phyloP scores from a whole-genome alignment of 2,888 invertebrate species.

The Eueremaeus valkanovi region DNA sequence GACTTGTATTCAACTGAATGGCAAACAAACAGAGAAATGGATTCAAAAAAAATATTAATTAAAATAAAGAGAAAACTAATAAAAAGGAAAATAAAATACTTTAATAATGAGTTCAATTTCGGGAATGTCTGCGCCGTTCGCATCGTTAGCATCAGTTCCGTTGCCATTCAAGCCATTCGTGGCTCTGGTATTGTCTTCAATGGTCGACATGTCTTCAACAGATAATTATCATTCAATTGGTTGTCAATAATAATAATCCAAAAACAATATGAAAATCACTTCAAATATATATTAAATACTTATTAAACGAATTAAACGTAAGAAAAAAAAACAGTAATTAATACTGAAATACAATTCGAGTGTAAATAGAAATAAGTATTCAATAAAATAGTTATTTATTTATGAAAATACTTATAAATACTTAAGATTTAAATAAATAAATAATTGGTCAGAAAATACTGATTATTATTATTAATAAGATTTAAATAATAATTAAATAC shows the following conservation, averaged over 20 bases:
- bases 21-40: too few relatives aligned
- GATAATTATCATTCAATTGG: background rate
- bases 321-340: background rate
- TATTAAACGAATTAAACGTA: too few relatives aligned
- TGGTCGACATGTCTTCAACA: background rate
- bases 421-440: background rate
- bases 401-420: background rate
- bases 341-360: background rate
- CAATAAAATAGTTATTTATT: background rate
- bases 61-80: too few relatives aligned
- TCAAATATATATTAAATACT: too few relatives aligned
- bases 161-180: constrained; percentile 8
- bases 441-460: too few relatives aligned
- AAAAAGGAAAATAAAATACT: constrained; percentile 37
- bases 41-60: too few relatives aligned
- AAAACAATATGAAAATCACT: too few relatives aligned
- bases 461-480: too few relatives aligned
- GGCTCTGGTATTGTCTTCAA: background rate
- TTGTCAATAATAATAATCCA: background rate
- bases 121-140: constrained; percentile 43
- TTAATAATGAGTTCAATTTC: constrained; percentile 47
- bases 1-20: too few relatives aligned
- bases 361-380: too few relatives aligned
- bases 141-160: constrained; percentile 19
- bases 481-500: background rate